Evolutionary conservation across 1,140 invertebrate species (phyloP).

Genomic region (Plutomurus gul): DNA sequence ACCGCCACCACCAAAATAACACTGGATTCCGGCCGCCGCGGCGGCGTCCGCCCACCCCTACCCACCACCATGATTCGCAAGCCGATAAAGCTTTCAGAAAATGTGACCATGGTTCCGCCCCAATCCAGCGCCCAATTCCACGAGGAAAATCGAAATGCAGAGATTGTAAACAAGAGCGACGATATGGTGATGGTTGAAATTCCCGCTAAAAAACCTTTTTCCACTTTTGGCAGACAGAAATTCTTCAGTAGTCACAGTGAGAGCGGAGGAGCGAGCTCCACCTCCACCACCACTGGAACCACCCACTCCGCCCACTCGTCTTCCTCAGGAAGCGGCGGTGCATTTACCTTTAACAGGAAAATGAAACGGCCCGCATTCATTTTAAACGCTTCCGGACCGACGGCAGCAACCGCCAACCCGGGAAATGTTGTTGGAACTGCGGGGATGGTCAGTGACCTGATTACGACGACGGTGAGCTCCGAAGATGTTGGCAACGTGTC

Average conservation of each 20-base stretch:
- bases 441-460: not conserved
- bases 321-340: not conserved
- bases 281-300: not conserved
- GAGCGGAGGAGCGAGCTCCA: not conserved
- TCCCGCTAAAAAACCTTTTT: not conserved
- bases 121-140: no score
- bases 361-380: not conserved
- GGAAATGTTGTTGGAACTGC: not conserved
- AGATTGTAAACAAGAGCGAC: no score
- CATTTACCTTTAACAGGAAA: not conserved
- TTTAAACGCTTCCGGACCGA: not conserved
- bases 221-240: not conserved
- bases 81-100: no score
- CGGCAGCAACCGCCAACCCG: not conserved
- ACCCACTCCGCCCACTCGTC: not conserved
- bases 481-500: no score
- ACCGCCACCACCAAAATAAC: not conserved
- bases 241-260: not conserved
- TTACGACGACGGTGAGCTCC: no score
- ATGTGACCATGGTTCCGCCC: no score
- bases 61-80: no score
- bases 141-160: no score
- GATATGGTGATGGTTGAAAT: not conserved
- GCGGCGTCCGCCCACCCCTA: not conserved
- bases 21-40: not conserved